Evolutionary conservation across 1,140 invertebrate genomes (phyloP), one percentile per base, ranked within the genome.

Genomic region (Macrosteles quadrilineatus): DNA sequence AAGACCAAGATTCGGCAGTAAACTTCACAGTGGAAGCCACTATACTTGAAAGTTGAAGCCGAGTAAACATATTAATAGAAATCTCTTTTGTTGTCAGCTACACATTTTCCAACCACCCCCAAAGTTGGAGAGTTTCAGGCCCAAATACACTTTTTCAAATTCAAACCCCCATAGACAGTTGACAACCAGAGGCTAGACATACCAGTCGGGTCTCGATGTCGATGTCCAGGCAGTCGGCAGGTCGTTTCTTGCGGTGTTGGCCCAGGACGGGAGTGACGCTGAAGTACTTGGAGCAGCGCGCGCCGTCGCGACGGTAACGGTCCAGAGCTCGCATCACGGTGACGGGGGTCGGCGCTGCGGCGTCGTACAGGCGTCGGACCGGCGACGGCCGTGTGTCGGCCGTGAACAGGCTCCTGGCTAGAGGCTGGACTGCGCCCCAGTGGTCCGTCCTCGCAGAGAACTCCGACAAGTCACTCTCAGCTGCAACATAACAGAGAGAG

Each of bases 141-240:
- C n/a, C n/a, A n/a, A n/a, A n/a, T n/a, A n/a, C n/a, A n/a, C n/a
- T n/a, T n/a, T n/a, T n/a, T n/a, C n/a, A n/a, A n/a, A n/a, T n/a
- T n/a, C n/a, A n/a, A n/a, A n/a, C n/a, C n/a, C n/a, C n/a, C n/a
- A n/a, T n/a, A n/a, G n/a, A n/a, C n/a, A n/a, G n/a, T n/a, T n/a
- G n/a, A n/a, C n/a, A n/a, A n/a, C n/a, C n/a, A n/a, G n/a, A n/a
- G n/a, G n/a, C n/a, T n/a, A 6, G 4, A 68, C 67, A 91, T 83
- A 95, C 93, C 85, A 92, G 87, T 81, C 90, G 85, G 50, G 91
- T 94, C 82, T 95, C 93, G 75, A 95, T 95, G 77, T 94, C 92
- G 72, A 92, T 87, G 78, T 92, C 88, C 32, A 90, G 85, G 72
- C 86, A 86, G 74, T 87, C 83, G 74, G 87, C 83, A 74, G 87